Conservation (phyloP, 1,140 invertebrate genomes). For the Glossosoma conforme region DNA sequence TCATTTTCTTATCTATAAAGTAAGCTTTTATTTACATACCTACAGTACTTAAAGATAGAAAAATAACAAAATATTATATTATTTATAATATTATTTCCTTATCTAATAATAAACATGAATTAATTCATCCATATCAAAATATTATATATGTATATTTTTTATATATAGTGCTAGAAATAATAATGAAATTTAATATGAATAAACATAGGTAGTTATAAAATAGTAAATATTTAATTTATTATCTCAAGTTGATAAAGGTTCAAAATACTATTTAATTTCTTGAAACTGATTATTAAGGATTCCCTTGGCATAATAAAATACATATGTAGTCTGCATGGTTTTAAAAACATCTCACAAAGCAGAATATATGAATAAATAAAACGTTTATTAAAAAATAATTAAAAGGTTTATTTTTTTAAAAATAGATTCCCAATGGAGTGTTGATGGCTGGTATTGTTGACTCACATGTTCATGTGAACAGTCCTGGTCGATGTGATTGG, state of each 20-base stretch:
- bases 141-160: too few relatives aligned
- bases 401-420: background rate
- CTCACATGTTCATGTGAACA: constrained; percentile 83
- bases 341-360: background rate
- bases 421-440: constrained; percentile 55
- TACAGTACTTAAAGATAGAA: too few relatives aligned
- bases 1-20: too few relatives aligned
- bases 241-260: background rate
- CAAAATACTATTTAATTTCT: background rate
- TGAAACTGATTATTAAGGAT: background rate
- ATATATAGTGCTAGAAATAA: too few relatives aligned
- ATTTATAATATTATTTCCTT: too few relatives aligned
- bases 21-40: too few relatives aligned
- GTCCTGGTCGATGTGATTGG: constrained; percentile 73
- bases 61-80: too few relatives aligned
- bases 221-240: too few relatives aligned
- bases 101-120: too few relatives aligned
- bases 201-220: too few relatives aligned
- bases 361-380: background rate
- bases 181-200: too few relatives aligned
- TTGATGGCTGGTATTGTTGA: constrained; percentile 81
- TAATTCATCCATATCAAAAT: too few relatives aligned
- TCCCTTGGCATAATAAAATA: background rate
- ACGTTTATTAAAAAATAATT: constrained; percentile 1
- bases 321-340: background rate